Base-by-base conservation (phyloP, 2,113 vertebrate genomes). In the Antechinus flavipes region DNA sequence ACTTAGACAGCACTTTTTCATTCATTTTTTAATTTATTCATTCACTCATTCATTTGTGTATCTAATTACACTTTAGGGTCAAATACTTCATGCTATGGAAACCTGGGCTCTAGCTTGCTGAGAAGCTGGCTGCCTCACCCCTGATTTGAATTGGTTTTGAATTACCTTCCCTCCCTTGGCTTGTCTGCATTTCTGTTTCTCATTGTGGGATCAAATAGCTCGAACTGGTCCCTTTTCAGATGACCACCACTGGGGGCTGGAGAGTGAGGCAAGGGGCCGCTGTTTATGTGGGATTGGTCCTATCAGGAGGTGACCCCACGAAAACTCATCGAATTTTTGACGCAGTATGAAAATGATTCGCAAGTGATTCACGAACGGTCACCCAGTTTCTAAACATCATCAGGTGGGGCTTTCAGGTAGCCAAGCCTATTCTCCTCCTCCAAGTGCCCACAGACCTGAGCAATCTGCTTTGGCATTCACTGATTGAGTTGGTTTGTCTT, bases 61-160 rank as follows among this genome's bases (percentile, higher is more conserved):
- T 95, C 91, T 91, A 89, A 89, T 94, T 89, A 0, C 54, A 24
- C 30, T 96, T 0, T n/a, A 95, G 90, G 58, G 61, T 56, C 90
- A 90, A 68, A 0, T 46, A 47, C 1, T 54, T 91, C 42, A 23
- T 55, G 8, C 47, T 35, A 54, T 14, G 42, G 30, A 50, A 0
- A 27, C 47, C 30, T 93, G 90, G 90, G 27, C 76, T 95, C n/a
- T 76, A 93, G 35, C 46, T 97, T 94, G 25, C 16, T 22, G 26
- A 54, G n/a, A 84, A 91, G 35, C 26, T 3, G 0, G 53, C 14
- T 8, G 22, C 76, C 49, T 0, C 7, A 9, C 47, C 26, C 0
- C 61, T 42, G 55, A 91, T 46, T 94, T 93, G 56, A 30, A 92
- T 27, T 26, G 93, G 49, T 90, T 96, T 56, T 95, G 12, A 94